phyloP scores from a whole-genome alignment of 2,113 vertebrate species.

The Pagrus major region DNA sequence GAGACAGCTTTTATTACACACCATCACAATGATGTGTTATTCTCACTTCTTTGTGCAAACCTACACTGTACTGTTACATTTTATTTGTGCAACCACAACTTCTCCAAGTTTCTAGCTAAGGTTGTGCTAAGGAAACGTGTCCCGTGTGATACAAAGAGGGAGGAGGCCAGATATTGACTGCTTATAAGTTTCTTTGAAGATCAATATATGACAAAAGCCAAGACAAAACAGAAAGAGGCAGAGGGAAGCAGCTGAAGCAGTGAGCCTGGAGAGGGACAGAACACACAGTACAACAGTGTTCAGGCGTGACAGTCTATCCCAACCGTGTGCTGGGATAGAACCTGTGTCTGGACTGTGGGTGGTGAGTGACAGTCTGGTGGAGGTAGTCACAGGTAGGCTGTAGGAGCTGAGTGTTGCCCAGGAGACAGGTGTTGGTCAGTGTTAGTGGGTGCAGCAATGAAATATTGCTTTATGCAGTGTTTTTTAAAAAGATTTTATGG shows the following conservation, averaged over 20 bases:
- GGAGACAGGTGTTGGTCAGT: not conserved
- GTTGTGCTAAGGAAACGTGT: slow-evolving; percentile 40
- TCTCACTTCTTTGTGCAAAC: not conserved
- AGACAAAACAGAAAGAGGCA: slow-evolving; percentile 51
- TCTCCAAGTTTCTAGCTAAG: not conserved
- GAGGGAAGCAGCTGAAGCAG: slow-evolving; percentile 55
- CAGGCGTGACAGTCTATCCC: not conserved
- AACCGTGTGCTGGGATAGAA: slow-evolving; percentile 23
- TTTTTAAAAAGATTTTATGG: not conserved
- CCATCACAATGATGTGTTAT: not conserved
- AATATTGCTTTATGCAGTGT: not conserved
- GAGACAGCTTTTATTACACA: not conserved
- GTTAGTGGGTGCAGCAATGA: slow-evolving; percentile 17
- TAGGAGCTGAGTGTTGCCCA: slow-evolving; percentile 7
- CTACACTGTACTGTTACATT: not conserved
- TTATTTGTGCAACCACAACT: not conserved
- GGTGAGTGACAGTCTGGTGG: slow-evolving; percentile 10
- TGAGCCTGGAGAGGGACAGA: slow-evolving; percentile 43
- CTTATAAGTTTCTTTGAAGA: slow-evolving; percentile 26
- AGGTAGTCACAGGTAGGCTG: not conserved
- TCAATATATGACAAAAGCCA: slow-evolving; percentile 62
- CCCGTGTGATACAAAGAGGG: slow-evolving; percentile 48
- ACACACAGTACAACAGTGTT: slow-evolving; percentile 12
- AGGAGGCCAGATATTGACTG: slow-evolving; percentile 59
- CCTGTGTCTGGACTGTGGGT: not conserved